Conservation (phyloP, 2,888 invertebrate species). For the Cyclophora punctaria region DNA sequence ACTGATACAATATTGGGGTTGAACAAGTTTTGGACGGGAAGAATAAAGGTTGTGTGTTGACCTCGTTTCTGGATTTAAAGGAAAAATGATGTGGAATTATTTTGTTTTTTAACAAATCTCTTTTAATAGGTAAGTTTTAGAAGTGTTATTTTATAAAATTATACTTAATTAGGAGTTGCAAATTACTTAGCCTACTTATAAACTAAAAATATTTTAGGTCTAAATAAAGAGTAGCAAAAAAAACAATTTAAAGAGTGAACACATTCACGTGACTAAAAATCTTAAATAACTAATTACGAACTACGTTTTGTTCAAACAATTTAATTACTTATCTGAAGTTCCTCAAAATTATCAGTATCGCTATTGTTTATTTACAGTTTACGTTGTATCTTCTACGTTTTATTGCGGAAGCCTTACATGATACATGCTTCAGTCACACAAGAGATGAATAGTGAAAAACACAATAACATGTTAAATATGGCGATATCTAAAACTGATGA, state of each 20-base stretch:
- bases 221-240: no score
- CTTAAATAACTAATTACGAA: background rate
- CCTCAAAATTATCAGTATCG: background rate
- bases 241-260: no score
- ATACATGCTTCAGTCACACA: conserved; percentile 5
- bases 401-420: conserved; percentile 12
- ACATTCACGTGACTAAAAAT: background rate
- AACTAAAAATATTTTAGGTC: no score
- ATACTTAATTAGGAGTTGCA: no score
- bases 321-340: no score
- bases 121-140: no score
- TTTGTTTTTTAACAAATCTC: no score
- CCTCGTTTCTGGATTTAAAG: no score
- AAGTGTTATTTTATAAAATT: no score
- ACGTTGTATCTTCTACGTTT: conserved; percentile 10
- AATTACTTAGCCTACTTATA: no score
- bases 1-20: background rate
- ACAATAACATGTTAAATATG: background rate
- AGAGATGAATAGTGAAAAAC: conserved; percentile 10
- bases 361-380: conserved; percentile 15
- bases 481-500: background rate
- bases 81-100: no score
- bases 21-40: background rate
- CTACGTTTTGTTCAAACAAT: conserved; percentile 10
- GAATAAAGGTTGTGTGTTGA: no score